A percentile compares a stretch with the other conserved stretches of the same genome.
Evolutionary conservation across 2,888 invertebrate genomes (phyloP).

Genomic region (Cheilosia variabilis): DNA sequence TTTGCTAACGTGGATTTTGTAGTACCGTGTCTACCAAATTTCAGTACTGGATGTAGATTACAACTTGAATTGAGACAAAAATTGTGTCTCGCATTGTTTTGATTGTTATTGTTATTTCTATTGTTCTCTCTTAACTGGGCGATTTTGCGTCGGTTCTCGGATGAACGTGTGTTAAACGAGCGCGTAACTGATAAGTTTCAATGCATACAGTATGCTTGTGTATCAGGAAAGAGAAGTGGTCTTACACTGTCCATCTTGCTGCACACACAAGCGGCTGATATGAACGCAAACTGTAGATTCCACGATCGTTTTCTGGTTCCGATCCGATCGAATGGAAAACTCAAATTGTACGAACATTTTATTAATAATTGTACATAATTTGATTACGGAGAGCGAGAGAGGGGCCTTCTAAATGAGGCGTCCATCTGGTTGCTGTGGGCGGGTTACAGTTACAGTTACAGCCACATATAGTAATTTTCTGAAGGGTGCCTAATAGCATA

Average conservation of each 20-base stretch:
- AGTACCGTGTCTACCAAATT: slow-evolving; percentile 7
- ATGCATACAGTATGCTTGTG: slow-evolving; percentile 9
- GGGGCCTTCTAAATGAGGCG: background rate
- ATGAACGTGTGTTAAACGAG: slow-evolving; percentile 1
- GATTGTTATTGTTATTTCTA: background rate
- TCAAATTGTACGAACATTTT: background rate
- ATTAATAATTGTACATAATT: background rate
- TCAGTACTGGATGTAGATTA: slow-evolving; percentile 16
- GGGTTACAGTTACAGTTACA: background rate
- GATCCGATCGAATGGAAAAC: background rate
- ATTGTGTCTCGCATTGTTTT: slow-evolving; percentile 1
- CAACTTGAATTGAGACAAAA: slow-evolving; percentile 1
- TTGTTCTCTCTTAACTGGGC: slow-evolving; percentile 13
- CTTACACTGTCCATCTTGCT: slow-evolving; percentile 21
- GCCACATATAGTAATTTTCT: too few relatives aligned
- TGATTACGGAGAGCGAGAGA: background rate
- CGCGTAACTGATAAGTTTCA: slow-evolving; percentile 15
- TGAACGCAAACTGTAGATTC: background rate
- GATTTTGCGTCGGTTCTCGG: background rate
- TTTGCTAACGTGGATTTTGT: slow-evolving; percentile 15
- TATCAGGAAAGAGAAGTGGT: slow-evolving; percentile 18
- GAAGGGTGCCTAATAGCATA: too few relatives aligned
- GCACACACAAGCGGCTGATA: slow-evolving; percentile 16
- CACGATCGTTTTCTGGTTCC: slow-evolving; percentile 3
- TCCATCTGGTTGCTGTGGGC: background rate